Evolutionary conservation across 2,113 vertebrate species (phyloP).

Genomic region (Verasper variegatus): DNA sequence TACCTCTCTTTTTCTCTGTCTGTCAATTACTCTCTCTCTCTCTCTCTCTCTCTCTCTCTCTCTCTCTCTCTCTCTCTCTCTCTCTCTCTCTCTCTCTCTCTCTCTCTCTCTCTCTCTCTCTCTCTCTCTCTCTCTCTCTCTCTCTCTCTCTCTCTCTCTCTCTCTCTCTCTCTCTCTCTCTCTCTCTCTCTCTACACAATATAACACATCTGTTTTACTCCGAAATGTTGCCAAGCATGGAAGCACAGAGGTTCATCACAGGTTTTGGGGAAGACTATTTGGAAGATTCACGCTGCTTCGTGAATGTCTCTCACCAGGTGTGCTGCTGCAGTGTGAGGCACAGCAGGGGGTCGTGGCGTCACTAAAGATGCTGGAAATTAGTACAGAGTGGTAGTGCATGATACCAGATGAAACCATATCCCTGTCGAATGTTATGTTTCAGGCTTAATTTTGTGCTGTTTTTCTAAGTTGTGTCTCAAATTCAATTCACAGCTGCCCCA

Average conservation of each 20-base stretch:
- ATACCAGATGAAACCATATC: too few species aligned
- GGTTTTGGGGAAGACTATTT: conserved; percentile 15
- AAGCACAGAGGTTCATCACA: conserved; percentile 20
- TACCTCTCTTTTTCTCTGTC: conserved; percentile 10
- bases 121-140: conserved; percentile 12
- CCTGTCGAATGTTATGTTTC: too few species aligned
- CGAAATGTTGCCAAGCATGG: too few species aligned
- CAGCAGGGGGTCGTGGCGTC: conserved; percentile 18
- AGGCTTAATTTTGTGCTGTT: too few species aligned
- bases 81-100: conserved; percentile 8
- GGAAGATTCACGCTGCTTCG: conserved; percentile 43
- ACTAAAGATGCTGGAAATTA: conserved; percentile 27
- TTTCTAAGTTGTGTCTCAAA: too few species aligned
- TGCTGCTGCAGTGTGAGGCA: conserved; percentile 29
- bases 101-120: neutral
- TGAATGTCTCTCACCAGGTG: conserved; percentile 36
- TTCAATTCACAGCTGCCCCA: too few species aligned
- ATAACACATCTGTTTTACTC: conserved; percentile 27
- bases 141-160: neutral
- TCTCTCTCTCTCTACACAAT: conserved; percentile 20
- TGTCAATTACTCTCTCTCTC: conserved; percentile 8
- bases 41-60: neutral
- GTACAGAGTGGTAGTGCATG: neutral
- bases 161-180: too few species aligned
- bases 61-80: neutral